Base-by-base conservation (phyloP, 2,113 vertebrate genomes). In the Anser brachyrhynchus region DNA sequence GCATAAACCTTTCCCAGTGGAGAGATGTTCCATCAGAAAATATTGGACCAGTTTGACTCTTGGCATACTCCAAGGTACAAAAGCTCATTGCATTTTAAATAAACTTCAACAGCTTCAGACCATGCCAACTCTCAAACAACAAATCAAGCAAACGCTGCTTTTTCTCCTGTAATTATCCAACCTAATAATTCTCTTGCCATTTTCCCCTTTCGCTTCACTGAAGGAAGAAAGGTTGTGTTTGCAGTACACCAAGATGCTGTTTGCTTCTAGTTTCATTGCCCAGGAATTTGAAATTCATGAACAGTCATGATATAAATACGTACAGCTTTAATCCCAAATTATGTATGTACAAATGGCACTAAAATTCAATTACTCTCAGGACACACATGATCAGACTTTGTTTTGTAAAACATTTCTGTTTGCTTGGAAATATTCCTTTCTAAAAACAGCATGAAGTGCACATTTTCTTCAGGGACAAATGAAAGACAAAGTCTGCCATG, bases 11-110 rank as follows among this genome's bases (percentile, higher is more conserved):
- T 89, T 95, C 89, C 94, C 91, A 85, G 84, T 52, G 87, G 94
- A 92, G 94, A 78, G 87, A 93, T 95, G 84, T 96, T 97, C 95
- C 89, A 44, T 78, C 59, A 84, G 67, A 92, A 90, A 96, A 87
- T 71, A 71, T 80, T 96, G 95, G 93, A 93, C 72, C 37, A 23
- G 84, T 83, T 82, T 91, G 90, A 86, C 61, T 95, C 85, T 94
- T 97, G 96, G 95, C 94, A 90, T 61, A 25, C 22, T 76, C 59
- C 23, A 39, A 80, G 46, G 69, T 84, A 96, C 41, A 90, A 96
- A 95, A 93, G 20, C 88, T 91, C 59, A 64, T 39, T 95, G 95
- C 85, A 74, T 93, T 97, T 94, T 94, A 94, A 96, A 86, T 80
- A 94, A 93, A 90, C 72, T 83, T 86, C 37, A 73, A 64, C 90